These are phyloP conservation scores for Ceyx margarethae DNA, from an alignment of 2,113 vertebrate species.

Conservation along the genomic window DNA sequence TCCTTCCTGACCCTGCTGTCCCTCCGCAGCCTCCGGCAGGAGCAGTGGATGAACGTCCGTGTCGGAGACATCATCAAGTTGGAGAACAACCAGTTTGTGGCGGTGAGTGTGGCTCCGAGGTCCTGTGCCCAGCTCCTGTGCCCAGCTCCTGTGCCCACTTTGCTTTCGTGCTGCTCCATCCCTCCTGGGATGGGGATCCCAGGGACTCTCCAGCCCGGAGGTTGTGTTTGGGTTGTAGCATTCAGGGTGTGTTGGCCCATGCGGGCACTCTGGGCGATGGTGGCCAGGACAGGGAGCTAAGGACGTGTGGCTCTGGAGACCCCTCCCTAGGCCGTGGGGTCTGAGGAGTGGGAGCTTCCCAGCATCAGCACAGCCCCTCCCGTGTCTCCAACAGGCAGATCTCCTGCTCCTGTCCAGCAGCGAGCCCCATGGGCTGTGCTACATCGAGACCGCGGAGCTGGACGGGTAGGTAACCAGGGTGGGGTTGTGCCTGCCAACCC, in stretches of 20 bases:
- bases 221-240: rapidly evolving
- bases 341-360: neutral
- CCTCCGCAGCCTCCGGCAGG: slow-evolving; percentile 82
- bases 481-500: rapidly evolving
- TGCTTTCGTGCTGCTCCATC: neutral
- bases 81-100: slow-evolving; percentile 96
- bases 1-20: neutral
- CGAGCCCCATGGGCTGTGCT: slow-evolving; percentile 94
- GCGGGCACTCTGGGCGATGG: rapidly evolving
- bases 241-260: neutral
- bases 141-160: rapidly evolving
- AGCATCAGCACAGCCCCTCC: neutral
- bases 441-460: slow-evolving; percentile 94
- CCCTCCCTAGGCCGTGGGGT: neutral
- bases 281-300: neutral
- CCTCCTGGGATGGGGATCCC: neutral
- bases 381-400: slow-evolving; percentile 81
- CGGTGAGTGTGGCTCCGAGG: slow-evolving; percentile 66
- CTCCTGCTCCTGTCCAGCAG: slow-evolving; percentile 94
- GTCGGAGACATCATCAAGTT: slow-evolving; percentile 96
- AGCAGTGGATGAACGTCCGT: slow-evolving; percentile 94
- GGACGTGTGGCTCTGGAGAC: rapidly evolving
- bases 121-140: neutral
- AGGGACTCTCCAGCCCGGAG: neutral
- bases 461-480: slow-evolving; percentile 75